Base-by-base conservation (phyloP, 2,888 invertebrate genomes). In the Autographa gamma region DNA sequence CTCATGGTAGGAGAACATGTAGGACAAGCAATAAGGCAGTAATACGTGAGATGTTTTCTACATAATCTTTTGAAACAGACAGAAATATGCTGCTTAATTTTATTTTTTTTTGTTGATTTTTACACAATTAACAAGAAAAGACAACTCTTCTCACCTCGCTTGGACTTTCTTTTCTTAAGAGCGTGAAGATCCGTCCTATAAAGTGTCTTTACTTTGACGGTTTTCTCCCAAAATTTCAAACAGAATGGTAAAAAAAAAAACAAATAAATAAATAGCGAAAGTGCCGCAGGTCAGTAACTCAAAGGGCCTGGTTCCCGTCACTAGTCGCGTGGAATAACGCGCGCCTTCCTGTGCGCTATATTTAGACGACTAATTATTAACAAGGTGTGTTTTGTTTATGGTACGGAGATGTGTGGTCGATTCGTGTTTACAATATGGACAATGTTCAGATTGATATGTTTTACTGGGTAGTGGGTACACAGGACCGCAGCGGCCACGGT, bases 281-380 rank as follows among this genome's bases (percentile, higher is more conserved):
- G 76, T 72, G 60, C 73, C 83, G 34, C 71, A 82, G 82, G 82
- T 83, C 81, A 81, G 82, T 79, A 74, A 76, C 77, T 80, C 69
- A 76, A 67, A 62, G 31, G 62, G 68, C 59, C 70, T 80, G 80
- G 67, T 59, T 76, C 66, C 73, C 73, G 76, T 82, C 77, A 58
- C 60, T 54, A n/a, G 68, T 32, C 52, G 38, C 61, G 61, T 76
- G 71, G 73, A 77, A 71, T 79, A 83, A 81, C 77, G 60, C 58
- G 67, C 79, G 69, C 48, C 60, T 81, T 76, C 84, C 78, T 83
- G 79, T 83, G 80, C 63, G n/a, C 68, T 83, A 83, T 81, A 76
- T 78, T 76, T 83, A 83, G 82, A 80, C 68, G 65, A 71, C 76
- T 80, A 72, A 77, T 77, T 81, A 80, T 77, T 79, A 77, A 77